phyloP scores from a whole-genome alignment of 2,113 vertebrate species.

The Xiphophorus hellerii region DNA sequence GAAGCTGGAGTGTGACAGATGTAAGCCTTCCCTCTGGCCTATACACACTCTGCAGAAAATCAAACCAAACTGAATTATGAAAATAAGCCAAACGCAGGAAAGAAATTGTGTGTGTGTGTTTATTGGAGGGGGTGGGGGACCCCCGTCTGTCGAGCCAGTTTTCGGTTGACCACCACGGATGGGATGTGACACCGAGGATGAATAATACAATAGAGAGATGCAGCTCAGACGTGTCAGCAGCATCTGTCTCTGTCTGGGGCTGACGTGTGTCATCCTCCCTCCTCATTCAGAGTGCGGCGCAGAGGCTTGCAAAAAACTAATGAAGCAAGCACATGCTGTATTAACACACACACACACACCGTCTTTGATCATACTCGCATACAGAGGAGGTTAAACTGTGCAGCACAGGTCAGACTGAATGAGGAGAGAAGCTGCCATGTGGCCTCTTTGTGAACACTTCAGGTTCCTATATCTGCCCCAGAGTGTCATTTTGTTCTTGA shows the following conservation, averaged over 20 bases:
- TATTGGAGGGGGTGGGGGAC: neutral
- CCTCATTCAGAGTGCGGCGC: constrained; percentile 47
- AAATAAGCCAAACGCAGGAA: constrained; percentile 28
- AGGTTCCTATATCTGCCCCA: constrained; percentile 25
- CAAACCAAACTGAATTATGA: constrained; percentile 44
- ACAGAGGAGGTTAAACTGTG: neutral
- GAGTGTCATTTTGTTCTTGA: constrained; percentile 29
- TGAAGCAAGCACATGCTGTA: constrained; percentile 58
- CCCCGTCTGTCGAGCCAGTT: constrained; percentile 45
- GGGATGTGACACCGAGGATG: constrained; percentile 70
- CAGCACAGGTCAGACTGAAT: constrained; percentile 3
- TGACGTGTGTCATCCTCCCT: constrained; percentile 69
- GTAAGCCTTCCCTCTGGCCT: constrained; percentile 34
- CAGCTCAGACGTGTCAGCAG: constrained; percentile 62
- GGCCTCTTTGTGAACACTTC: constrained; percentile 16
- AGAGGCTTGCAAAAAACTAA: constrained; percentile 59
- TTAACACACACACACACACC: constrained; percentile 42
- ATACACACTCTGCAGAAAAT: constrained; percentile 17
- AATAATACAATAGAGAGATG: constrained; percentile 70
- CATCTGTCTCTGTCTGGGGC: constrained; percentile 71
- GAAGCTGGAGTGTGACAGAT: constrained; percentile 48
- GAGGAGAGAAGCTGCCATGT: constrained; percentile 26
- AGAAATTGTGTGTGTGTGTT: constrained; percentile 12
- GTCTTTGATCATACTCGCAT: constrained; percentile 26
- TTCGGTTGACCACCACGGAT: constrained; percentile 59